Evolutionary conservation across 2,888 invertebrate genomes (phyloP).

Genomic region (Leptarthrus brevirostris): DNA sequence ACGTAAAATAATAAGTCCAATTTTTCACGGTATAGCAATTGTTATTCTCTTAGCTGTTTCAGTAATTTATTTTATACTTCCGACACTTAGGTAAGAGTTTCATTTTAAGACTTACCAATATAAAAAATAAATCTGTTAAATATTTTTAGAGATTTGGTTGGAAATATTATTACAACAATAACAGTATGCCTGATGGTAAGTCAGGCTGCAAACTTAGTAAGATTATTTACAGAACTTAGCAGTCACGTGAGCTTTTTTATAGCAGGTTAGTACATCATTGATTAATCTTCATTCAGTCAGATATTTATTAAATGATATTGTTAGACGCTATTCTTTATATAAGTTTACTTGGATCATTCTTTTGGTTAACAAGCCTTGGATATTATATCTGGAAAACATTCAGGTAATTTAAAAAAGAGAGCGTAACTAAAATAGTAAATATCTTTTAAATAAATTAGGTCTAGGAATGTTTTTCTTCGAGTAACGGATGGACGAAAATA

Average conservation of each 20-base stretch:
- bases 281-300: not conserved
- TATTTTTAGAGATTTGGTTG: slow-evolving; percentile 75
- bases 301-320: slow-evolving; percentile 62
- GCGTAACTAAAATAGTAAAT: not conserved
- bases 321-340: slow-evolving; percentile 82
- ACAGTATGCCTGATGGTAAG: slow-evolving; percentile 80
- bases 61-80: slow-evolving; percentile 84
- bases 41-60: slow-evolving; percentile 78
- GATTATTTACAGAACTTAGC: slow-evolving; percentile 83
- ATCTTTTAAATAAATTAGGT: slow-evolving; percentile 67
- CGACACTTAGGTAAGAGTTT: slow-evolving; percentile 73
- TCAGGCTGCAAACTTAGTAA: slow-evolving; percentile 81
- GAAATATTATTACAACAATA: slow-evolving; percentile 86
- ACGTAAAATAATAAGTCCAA: slow-evolving; percentile 80
- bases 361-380: slow-evolving; percentile 87
- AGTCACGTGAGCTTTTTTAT: slow-evolving; percentile 84
- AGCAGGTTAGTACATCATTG: slow-evolving; percentile 75
- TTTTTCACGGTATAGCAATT: slow-evolving; percentile 80
- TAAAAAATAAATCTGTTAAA: slow-evolving; percentile 14
- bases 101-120: not conserved
- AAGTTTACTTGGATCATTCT: slow-evolving; percentile 82
- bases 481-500: slow-evolving; percentile 89
- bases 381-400: slow-evolving; percentile 92
- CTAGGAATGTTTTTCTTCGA: slow-evolving; percentile 84
- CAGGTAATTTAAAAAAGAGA: slow-evolving; percentile 69